Base-by-base conservation (phyloP, 2,888 invertebrate genomes). In the Chrysolina haemoptera region DNA sequence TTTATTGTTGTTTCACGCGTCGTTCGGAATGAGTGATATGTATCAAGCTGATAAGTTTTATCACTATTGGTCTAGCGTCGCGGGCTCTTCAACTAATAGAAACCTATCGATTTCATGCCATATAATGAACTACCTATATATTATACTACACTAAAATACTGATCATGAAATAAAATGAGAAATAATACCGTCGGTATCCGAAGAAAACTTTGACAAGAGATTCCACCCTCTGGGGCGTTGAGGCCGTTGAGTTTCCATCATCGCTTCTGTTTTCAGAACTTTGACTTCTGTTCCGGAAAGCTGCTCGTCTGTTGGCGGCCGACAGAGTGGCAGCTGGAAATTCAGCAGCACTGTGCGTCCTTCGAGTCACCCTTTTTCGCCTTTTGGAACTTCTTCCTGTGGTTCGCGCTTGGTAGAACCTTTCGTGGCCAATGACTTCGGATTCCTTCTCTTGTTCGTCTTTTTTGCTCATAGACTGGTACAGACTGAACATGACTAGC, bases 371-470 rank as follows among this genome's bases (percentile, higher is more conserved):
- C 59, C 89, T 90, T 85, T 91, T 91, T 85, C 89, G 90, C 86
- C 89, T 81, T 68, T 80, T 80, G 16, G 80, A 81, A n/a, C 84
- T 89, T 88, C 80, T 77, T 82, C 90, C 88, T 16, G 89, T 87
- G 1, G 91, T 90, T 0, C 94, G 88, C 73, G 93, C 92, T 84
- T 94, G 93, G 82, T 94, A 95, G 85, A 95, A 95, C 81, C 94
- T 90, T 83, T 95, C 95, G 82, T 95, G 95, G 0, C 95, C 95
- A 9, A 94, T 95, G 1, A 93, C 92, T 82, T 92, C 92, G 35
- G 89, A 90, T 81, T 89, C 91, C 82, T 85, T 88, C 48, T 88
- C 90, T 27, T 89, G 90, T 16, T 82, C 80, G 27, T 89, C 90
- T 69, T 90, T 90, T 18, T 91, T 90, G 82, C 92, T 88, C 87